Evolutionary conservation across 2,888 invertebrate species (phyloP).

Genomic region (Drosophila putrida): DNA sequence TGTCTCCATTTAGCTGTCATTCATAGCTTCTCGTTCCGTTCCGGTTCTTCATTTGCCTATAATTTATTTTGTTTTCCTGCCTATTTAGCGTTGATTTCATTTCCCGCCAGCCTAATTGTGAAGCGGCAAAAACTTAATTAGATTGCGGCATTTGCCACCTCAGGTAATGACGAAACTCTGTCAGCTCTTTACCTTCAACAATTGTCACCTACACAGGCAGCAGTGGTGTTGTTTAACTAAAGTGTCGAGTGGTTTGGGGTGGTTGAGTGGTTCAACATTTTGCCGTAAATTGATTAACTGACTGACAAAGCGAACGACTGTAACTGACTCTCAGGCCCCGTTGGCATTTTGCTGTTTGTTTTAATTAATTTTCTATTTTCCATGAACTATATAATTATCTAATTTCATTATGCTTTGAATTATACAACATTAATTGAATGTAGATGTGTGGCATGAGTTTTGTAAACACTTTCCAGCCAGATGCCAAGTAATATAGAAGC

Average conservation of each 20-base stretch:
- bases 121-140: slow-evolving; percentile 53
- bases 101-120: slow-evolving; percentile 48
- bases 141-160: slow-evolving; percentile 52
- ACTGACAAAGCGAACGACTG: slow-evolving; percentile 41
- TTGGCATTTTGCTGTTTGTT: slow-evolving; percentile 56
- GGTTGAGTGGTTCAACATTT: slow-evolving; percentile 4
- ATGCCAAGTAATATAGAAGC: not conserved
- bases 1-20: slow-evolving; percentile 26
- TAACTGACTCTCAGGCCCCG: slow-evolving; percentile 48
- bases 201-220: slow-evolving; percentile 29
- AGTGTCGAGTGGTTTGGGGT: not conserved
- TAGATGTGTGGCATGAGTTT: slow-evolving; percentile 15
- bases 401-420: slow-evolving; percentile 46
- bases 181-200: slow-evolving; percentile 22
- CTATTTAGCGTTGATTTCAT: slow-evolving; percentile 61
- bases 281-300: slow-evolving; percentile 57
- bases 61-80: slow-evolving; percentile 49
- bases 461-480: slow-evolving; percentile 21
- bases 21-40: slow-evolving; percentile 1
- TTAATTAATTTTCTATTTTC: slow-evolving; percentile 62
- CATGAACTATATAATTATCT: slow-evolving; percentile 53
- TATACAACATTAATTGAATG: slow-evolving; percentile 51
- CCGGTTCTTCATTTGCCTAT: slow-evolving; percentile 28
- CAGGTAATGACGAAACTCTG: slow-evolving; percentile 39
- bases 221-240: not conserved